Evolutionary conservation across 2,113 vertebrate genomes (phyloP).

Genomic region (Dasyornis broadbenti): DNA sequence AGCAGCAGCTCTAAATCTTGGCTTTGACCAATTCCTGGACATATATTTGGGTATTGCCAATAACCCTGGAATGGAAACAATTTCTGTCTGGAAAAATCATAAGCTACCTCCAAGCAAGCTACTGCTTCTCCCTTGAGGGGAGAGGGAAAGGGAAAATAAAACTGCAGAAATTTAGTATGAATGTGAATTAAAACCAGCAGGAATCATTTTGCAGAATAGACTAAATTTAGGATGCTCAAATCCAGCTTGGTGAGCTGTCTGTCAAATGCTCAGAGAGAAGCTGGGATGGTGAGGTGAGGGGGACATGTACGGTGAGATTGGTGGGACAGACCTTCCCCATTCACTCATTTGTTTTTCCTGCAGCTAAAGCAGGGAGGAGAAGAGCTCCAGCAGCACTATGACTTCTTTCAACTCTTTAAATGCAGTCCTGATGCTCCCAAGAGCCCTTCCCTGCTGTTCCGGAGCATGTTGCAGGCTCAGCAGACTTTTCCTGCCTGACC

Average conservation of each 20-base stretch:
- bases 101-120: conserved; percentile 20
- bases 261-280: neutral
- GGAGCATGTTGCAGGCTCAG: neutral
- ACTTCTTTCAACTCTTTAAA: neutral
- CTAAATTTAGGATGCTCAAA: neutral
- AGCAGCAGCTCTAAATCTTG: conserved; percentile 25
- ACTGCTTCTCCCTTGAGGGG: conserved; percentile 1
- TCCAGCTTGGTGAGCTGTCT: neutral
- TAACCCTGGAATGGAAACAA: conserved; percentile 35
- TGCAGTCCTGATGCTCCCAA: neutral
- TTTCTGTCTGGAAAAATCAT: conserved; percentile 45
- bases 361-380: neutral
- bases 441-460: neutral
- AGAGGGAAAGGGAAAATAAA: neutral
- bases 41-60: neutral
- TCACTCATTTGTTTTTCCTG: neutral
- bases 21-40: conserved; percentile 13
- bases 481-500: neutral
- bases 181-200: neutral
- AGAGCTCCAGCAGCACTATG: neutral
- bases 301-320: fast-evolving
- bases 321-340: neutral
- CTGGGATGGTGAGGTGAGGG: neutral
- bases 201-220: neutral
- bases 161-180: neutral